phyloP scores from a whole-genome alignment of 1,140 invertebrate species.

The Archivesica marissinica region DNA sequence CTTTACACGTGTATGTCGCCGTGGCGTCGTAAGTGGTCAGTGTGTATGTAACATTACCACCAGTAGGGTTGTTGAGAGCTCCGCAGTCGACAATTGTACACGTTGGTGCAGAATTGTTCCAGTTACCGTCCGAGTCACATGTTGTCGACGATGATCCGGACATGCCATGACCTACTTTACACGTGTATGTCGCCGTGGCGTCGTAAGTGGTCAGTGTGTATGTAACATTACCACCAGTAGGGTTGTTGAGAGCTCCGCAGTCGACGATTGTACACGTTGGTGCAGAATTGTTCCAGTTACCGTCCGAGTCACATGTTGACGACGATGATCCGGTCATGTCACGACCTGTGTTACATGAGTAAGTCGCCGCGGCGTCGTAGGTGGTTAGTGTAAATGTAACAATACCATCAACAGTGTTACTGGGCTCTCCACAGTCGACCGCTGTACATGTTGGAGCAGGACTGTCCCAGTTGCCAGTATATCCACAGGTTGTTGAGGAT shows the following conservation, averaged over 20 bases:
- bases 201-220: not conserved
- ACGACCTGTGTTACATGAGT: not conserved
- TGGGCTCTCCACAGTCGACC: not conserved
- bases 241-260: not conserved
- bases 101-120: not conserved
- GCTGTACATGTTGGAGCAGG: not conserved
- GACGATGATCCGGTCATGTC: not conserved
- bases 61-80: not conserved
- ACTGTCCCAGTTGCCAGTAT: not conserved
- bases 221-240: not conserved
- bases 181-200: not conserved
- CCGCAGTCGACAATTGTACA: not conserved
- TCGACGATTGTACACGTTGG: not conserved
- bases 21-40: not conserved
- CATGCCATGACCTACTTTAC: not conserved
- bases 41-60: not conserved
- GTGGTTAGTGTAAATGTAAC: not conserved
- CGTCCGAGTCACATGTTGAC: not conserved
- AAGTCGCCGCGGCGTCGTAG: not conserved
- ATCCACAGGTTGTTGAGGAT: not conserved
- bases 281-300: not conserved
- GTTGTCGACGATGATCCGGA: not conserved
- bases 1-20: not conserved
- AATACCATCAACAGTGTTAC: not conserved
- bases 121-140: not conserved